Evolutionary conservation across 2,797 vertebrate genomes (phyloP).

Genomic region (Melanotaenia maccullochi): DNA sequence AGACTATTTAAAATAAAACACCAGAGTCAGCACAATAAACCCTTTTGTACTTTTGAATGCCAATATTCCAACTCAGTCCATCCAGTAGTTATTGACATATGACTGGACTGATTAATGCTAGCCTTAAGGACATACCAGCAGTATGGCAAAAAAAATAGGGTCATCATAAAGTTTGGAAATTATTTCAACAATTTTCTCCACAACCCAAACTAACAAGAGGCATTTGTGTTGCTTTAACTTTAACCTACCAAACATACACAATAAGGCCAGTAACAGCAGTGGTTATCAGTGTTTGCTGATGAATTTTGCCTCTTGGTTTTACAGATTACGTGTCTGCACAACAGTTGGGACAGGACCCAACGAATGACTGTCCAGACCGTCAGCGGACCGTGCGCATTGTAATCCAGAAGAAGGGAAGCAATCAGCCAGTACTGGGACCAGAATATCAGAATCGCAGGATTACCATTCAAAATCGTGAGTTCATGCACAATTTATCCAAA

Average conservation of each 20-base stretch:
- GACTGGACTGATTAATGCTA: not conserved
- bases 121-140: not conserved
- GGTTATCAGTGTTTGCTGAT: not conserved
- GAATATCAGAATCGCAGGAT: slow-evolving; percentile 94
- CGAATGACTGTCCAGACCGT: slow-evolving; percentile 90
- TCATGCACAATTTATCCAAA: not conserved
- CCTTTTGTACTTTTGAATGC: not conserved
- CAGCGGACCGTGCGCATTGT: slow-evolving; percentile 89
- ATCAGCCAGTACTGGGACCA: slow-evolving; percentile 84
- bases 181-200: not conserved
- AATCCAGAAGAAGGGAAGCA: slow-evolving; percentile 88
- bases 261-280: not conserved
- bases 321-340: slow-evolving; percentile 90
- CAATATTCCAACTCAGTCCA: not conserved
- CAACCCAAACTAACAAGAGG: not conserved
- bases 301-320: slow-evolving; percentile 29
- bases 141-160: not conserved
- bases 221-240: not conserved
- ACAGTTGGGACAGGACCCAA: slow-evolving; percentile 89
- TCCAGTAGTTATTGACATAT: not conserved
- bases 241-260: not conserved
- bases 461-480: slow-evolving; percentile 92
- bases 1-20: too few relatives aligned
- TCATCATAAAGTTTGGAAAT: not conserved
- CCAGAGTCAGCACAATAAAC: not conserved